Conservation (phyloP, 2,797 vertebrate species). For the Lateolabrax maculatus region DNA sequence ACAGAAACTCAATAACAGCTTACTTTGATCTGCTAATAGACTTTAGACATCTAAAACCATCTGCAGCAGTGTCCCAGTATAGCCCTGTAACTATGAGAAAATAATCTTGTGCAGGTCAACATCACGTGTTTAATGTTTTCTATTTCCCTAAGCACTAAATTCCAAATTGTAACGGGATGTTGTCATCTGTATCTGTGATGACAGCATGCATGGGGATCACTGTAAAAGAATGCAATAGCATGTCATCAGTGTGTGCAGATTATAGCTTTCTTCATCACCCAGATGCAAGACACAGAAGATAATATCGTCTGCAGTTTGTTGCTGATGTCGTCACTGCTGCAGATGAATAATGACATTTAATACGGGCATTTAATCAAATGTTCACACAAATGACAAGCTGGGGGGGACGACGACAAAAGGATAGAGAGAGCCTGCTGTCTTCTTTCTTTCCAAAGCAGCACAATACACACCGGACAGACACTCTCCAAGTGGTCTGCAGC, state of each 20-base stretch:
- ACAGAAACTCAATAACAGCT: conserved; percentile 25
- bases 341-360: conserved; percentile 31
- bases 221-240: neutral
- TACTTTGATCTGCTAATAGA: conserved; percentile 25
- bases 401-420: neutral
- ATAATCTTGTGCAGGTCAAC: neutral
- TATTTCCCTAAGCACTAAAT: neutral
- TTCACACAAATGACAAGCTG: conserved; percentile 43
- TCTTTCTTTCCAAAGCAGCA: conserved; percentile 52
- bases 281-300: neutral
- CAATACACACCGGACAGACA: conserved; percentile 34
- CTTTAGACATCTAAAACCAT: neutral
- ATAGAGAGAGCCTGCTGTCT: conserved; percentile 27
- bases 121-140: neutral
- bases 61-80: neutral
- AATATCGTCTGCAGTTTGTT: conserved; percentile 22
- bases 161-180: neutral
- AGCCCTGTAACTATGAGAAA: conserved; percentile 9
- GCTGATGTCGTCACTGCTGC: conserved; percentile 15
- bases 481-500: conserved; percentile 58
- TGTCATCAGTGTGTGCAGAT: conserved; percentile 3
- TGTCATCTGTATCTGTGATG: conserved; percentile 1
- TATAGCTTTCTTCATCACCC: conserved; percentile 11
- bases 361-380: conserved; percentile 31
- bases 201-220: conserved; percentile 5